These are phyloP conservation scores for Timema podura DNA, from an alignment of 2,888 invertebrate genomes.

Conservation along the genomic window DNA sequence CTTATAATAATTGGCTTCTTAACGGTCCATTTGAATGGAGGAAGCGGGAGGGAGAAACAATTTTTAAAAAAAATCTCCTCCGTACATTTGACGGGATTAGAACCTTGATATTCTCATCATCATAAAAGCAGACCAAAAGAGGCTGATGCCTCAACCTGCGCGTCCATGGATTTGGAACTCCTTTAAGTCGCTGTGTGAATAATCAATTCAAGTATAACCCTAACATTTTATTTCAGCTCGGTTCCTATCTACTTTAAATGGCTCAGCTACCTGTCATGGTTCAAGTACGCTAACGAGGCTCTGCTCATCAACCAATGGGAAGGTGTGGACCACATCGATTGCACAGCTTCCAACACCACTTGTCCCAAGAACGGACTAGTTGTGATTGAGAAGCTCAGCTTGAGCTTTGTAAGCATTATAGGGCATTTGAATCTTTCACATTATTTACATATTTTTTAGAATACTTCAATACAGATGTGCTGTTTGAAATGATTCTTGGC, in stretches of 20 bases:
- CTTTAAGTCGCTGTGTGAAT: no score
- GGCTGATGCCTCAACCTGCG: no score
- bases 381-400: conserved; percentile 73
- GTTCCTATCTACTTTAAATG: conserved; percentile 80
- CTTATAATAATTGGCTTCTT: no score
- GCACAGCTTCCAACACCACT: conserved; percentile 67
- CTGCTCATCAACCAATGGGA: conserved; percentile 86
- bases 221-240: conserved; percentile 53
- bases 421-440: no score
- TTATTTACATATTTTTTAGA: neutral
- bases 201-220: no score
- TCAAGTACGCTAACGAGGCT: conserved; percentile 87
- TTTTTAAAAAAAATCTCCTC: no score
- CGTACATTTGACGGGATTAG: no score
- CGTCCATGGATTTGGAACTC: no score
- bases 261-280: conserved; percentile 88
- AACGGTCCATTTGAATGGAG: no score
- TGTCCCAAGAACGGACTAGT: conserved; percentile 75
- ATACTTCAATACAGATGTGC: conserved; percentile 7
- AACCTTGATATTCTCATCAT: no score
- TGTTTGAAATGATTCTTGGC: neutral
- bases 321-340: conserved; percentile 70
- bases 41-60: no score
- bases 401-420: conserved; percentile 57
- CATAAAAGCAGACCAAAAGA: no score